Evolutionary conservation across 2,797 vertebrate genomes (phyloP), one percentile per base, ranked within the genome.

Genomic region (Poecile montanus): DNA sequence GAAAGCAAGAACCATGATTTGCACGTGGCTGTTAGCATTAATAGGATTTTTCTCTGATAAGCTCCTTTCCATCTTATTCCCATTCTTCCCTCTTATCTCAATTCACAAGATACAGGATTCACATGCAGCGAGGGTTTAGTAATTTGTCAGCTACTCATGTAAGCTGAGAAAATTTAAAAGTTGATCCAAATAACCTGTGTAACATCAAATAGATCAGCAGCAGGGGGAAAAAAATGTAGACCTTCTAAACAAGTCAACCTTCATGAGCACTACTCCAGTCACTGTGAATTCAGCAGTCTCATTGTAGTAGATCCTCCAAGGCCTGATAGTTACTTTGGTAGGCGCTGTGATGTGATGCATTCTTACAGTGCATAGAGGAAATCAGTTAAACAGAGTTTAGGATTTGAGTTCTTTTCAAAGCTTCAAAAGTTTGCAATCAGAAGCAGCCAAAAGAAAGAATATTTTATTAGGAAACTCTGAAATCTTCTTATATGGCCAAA

Each of bases 11-110:
- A 74, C n/a, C 40, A 21, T 60, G 45, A 82, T 89, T 96, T 91
- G 88, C 60, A 88, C 22, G 4, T 85, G 82, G 85, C 82, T 91
- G 60, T 91, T 71, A 77, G 85, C 53, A 88, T 94, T 96, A 96
- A 92, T 45, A 40, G 36, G 80, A 91, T 96, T 93, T 96, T 75
- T 70, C 62, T 91, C 63, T 86, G 66, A 88, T 92, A 93, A 93
- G 63, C 54, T 78, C 42, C 78, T 95, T 92, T 94, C 66, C 2
- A 0, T 75, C 68, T 77, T 85, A 88, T 57, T 94, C 42, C 48
- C 42, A 83, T 88, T 86, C 76, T 95, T 71, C 27, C 44, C 34
- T 91, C 89, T 91, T 71, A 79, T 85, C 74, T 83, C 51, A 88
- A 8, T 54, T 80, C 91, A 75, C 48, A 96, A 83, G 67, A 85